These are phyloP conservation scores for Sphaerodactylus townsendi DNA, from an alignment of 2,113 vertebrate genomes.

Conservation along the genomic window DNA sequence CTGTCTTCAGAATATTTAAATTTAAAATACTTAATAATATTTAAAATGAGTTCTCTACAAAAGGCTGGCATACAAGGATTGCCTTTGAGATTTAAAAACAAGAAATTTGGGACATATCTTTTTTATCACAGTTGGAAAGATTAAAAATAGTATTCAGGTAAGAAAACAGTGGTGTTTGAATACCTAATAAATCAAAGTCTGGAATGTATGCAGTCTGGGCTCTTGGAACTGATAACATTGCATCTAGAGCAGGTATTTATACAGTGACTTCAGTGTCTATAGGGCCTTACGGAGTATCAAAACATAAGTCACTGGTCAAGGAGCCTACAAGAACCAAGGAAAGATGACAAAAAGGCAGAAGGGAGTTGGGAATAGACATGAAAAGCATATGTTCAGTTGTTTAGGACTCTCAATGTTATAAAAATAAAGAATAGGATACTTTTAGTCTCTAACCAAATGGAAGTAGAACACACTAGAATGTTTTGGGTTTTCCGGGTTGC, in stretches of 20 bases:
- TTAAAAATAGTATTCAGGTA: background rate
- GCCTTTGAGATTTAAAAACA: background rate
- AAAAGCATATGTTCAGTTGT: too few relatives aligned
- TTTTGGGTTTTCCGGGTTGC: too few relatives aligned
- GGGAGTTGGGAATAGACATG: too few relatives aligned
- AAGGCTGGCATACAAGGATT: background rate
- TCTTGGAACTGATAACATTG: conserved; percentile 4
- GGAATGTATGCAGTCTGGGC: background rate
- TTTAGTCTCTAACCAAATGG: too few relatives aligned
- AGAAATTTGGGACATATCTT: background rate
- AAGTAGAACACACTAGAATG: too few relatives aligned
- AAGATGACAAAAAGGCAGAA: background rate
- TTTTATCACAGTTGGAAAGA: background rate
- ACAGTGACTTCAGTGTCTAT: too few relatives aligned
- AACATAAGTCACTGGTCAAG: too few relatives aligned
- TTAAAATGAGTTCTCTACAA: background rate
- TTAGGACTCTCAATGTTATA: too few relatives aligned
- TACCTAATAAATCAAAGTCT: background rate
- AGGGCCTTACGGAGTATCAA: too few relatives aligned
- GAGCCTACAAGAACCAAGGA: background rate
- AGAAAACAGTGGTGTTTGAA: background rate
- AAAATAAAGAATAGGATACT: too few relatives aligned
- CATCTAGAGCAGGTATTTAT: background rate
- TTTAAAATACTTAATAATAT: background rate
- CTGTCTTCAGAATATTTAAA: background rate